Percentiles rank a stretch among this genome's conserved stretches.
Conservation (phyloP, 2,113 vertebrate species). For the Lathamus discolor region DNA sequence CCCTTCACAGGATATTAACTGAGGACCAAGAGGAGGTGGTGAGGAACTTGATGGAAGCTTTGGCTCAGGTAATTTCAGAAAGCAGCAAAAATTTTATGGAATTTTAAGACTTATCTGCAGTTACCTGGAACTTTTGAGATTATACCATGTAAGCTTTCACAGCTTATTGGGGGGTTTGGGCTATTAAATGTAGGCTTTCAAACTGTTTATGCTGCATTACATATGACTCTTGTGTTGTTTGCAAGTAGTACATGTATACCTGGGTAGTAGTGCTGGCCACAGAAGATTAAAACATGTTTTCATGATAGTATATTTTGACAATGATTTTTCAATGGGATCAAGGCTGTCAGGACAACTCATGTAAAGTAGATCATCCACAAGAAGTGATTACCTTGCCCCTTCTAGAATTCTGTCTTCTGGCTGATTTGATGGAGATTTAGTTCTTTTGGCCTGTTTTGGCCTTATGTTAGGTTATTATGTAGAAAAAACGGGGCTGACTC, state of each 20-base stretch:
- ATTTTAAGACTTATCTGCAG: neutral
- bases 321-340: neutral
- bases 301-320: neutral
- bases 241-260: neutral
- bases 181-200: neutral
- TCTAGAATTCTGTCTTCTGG: neutral
- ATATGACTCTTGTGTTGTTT: neutral
- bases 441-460: neutral
- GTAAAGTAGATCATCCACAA: neutral
- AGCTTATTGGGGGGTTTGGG: neutral
- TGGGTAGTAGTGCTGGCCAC: neutral
- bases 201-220: neutral
- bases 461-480: neutral
- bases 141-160: neutral
- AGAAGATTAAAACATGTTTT: neutral
- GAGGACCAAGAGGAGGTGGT: slow-evolving; percentile 94
- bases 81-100: neutral
- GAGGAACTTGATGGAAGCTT: slow-evolving; percentile 89
- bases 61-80: slow-evolving; percentile 82
- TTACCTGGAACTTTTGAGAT: neutral
- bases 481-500: neutral
- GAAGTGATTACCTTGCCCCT: neutral
- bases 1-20: slow-evolving; percentile 91
- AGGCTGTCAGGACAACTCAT: neutral
- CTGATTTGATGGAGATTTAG: neutral